Base-by-base conservation (phyloP, 2,888 invertebrate species). In the Trichopoda pennipes region DNA sequence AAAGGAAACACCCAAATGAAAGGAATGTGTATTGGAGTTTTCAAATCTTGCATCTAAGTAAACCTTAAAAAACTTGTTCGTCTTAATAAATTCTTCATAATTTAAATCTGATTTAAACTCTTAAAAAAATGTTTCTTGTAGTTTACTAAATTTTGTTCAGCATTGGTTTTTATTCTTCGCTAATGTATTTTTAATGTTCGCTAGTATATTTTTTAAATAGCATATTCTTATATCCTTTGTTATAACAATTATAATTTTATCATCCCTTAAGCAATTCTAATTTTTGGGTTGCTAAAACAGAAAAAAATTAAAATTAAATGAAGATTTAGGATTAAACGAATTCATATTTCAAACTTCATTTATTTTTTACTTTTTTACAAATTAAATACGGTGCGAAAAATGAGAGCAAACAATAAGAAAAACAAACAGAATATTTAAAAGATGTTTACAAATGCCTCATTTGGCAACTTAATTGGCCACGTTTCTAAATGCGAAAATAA, bases 401-500 rank as follows among this genome's bases (percentile, higher is more conserved):
- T 9, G 55, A 12, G 8, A 72, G 38, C 17, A 14, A 49, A 64
- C 19, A 21, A 53, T n/a, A 2, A 17, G 38, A 64, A 55, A 17
- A 38, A 68, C 7, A 6, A 28, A 28, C 49, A 70, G 61, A 53
- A 61, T 72, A 79, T 72, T 75, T 82, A 82, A 75, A 82, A 55
- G 66, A 61, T 79, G 75, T 70, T 78, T 68, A 53, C 75, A 70
- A 78, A 78, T 75, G 79, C 55, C 72, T 75, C 74, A 82, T 82
- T 82, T 75, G 81, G 55, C 44, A 75, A 70, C 66, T 66, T 82
- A 82, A 82, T 79, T 81, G 74, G 79, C 79, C 81, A 60, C 78
- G 75, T 82, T 78, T 79, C 72, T 75, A 79, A 61, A 70, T 61
- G 66, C 79, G 47, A 60, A 79, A 49, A 64, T 58, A 73, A 72